Conservation (phyloP, 2,797 vertebrate species). For the Antrozous pallidus region DNA sequence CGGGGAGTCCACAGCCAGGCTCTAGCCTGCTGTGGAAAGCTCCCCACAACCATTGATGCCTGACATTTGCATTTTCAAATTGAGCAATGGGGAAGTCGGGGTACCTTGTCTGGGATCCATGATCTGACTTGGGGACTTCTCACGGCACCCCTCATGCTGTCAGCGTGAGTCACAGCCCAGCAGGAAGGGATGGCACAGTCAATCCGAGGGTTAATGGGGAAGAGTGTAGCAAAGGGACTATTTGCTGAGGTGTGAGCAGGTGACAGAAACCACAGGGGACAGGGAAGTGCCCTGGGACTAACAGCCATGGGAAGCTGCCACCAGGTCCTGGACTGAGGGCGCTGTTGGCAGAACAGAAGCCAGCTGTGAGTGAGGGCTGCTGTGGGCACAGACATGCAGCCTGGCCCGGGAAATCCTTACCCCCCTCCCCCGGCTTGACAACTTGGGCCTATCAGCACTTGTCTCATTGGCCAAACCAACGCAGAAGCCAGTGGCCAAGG, state of each 20-base stretch:
- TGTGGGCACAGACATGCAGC: neutral
- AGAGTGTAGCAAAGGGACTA: slow-evolving; percentile 1
- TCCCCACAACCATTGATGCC: neutral
- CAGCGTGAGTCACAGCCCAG: neutral
- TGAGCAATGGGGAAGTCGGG: neutral
- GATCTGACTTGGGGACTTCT: neutral
- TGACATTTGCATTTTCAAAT: neutral
- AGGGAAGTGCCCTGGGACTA: neutral
- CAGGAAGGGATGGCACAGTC: neutral
- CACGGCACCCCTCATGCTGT: neutral
- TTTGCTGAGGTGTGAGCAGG: neutral
- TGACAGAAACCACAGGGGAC: neutral
- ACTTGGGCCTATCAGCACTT: neutral
- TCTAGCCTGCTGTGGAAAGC: neutral
- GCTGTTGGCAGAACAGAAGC: neutral
- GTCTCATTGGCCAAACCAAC: neutral
- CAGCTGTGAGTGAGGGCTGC: neutral
- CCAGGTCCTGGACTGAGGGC: neutral
- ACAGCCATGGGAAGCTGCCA: neutral
- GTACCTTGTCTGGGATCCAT: neutral
- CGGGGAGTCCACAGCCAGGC: neutral
- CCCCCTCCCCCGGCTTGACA: too few relatives aligned
- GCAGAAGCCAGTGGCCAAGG: neutral
- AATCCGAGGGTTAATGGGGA: neutral
- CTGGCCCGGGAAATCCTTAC: neutral